Base-by-base conservation (phyloP, 2,888 invertebrate species). In the Agrotis clavis region DNA sequence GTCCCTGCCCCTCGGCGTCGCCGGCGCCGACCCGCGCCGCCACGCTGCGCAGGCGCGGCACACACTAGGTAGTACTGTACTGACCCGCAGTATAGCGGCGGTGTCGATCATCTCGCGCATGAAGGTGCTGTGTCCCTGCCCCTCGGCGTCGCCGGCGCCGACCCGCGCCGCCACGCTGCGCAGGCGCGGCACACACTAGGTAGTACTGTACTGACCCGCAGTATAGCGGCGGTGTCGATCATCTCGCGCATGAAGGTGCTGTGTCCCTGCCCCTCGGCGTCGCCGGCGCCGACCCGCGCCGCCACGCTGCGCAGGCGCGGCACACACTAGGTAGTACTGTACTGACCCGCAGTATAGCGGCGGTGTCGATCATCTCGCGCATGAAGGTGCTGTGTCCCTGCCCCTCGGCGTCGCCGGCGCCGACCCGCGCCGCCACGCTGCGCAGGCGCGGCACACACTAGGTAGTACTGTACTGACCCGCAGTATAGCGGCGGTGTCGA, bases 311-410 rank as follows among this genome's bases (percentile, higher is more conserved):
- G 4, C 41, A 9, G 9, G 41, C 41, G 41, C 41, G 41, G 41
- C 41, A 41, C 41, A 41, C 41, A 41, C 41, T 41, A 82, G 98
- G 51, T 51, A 51, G 51, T 19, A 51, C 51, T 51, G 98, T 51
- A 51, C 90, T 91, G 92, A 99, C 99, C 95, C 98, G 97, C 47
- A 99, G 96, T 90, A 99, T 99, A n/a, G 98, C 97, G 0, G 41
- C 41, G 41, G 41, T 41, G 41, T 41, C 41, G 71, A 99, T 97
- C 99, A 99, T 99, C 96, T 99, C 99, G 69, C 99, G 97, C 99
- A 99, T 99, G 92, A 99, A 99, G 0, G 99, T 99, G 68, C 99
- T 99, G 79, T 99, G 97, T 0, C 99, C 99, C 89, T 98, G 98
- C 14, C 97, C 95, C 90, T 99, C 25, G 25, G 25, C 25, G 25